These are phyloP conservation scores for Drosophila parthenogenetica DNA, from an alignment of 2,888 invertebrate genomes.

Conservation along the genomic window DNA sequence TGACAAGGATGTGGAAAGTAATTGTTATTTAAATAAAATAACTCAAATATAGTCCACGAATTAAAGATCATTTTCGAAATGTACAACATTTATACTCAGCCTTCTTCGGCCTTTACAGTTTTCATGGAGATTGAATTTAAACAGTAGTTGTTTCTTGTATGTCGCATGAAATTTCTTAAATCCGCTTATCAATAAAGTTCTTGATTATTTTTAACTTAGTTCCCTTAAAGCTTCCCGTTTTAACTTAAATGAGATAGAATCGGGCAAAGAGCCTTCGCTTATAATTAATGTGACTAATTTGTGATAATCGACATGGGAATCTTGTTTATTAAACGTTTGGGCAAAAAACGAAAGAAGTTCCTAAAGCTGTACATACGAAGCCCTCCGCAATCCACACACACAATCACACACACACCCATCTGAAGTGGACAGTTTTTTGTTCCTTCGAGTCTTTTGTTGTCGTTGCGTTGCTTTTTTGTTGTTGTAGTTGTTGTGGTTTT, in stretches of 20 bases:
- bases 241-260: conserved; percentile 7
- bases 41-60: not conserved
- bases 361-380: conserved; percentile 32
- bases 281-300: conserved; percentile 84
- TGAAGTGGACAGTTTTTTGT: conserved; percentile 55
- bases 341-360: conserved; percentile 19
- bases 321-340: conserved; percentile 84
- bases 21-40: not conserved
- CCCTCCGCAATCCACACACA: conserved; percentile 39
- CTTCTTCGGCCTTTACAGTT: not conserved
- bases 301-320: conserved; percentile 84
- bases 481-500: conserved; percentile 29
- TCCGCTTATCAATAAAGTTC: not conserved
- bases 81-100: no score
- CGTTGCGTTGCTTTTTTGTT: conserved; percentile 20
- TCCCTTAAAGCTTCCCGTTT: conserved; percentile 5
- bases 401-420: conserved; percentile 10
- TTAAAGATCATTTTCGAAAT: not conserved
- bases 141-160: no score
- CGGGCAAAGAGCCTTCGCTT: conserved; percentile 24
- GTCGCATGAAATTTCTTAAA: not conserved
- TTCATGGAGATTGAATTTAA: not conserved
- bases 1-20: not conserved
- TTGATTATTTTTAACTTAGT: not conserved
- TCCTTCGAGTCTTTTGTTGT: conserved; percentile 43